These are phyloP conservation scores for Oreochromis aureus DNA, from an alignment of 2,113 vertebrate species.

Conservation along the genomic window DNA sequence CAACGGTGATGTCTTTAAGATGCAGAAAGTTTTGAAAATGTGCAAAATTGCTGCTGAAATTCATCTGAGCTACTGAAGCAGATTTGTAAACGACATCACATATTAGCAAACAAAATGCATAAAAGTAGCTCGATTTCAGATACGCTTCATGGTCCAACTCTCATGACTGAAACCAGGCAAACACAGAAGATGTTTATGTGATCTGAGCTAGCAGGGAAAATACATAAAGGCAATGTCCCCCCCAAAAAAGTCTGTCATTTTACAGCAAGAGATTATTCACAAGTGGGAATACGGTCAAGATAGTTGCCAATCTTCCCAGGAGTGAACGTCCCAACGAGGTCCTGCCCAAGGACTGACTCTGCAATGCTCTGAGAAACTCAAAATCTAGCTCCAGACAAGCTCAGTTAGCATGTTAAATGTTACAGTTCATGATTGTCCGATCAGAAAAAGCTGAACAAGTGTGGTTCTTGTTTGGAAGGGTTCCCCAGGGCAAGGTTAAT, in stretches of 20 bases:
- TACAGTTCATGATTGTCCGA: neutral
- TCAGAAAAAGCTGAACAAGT: neutral
- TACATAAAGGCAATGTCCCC: neutral
- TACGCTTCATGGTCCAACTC: neutral
- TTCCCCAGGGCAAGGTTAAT: neutral
- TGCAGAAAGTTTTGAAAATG: neutral
- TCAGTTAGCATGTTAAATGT: neutral
- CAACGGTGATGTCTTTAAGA: neutral
- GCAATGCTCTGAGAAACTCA: neutral
- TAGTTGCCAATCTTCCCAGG: accelerated
- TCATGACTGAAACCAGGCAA: neutral
- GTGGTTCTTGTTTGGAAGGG: neutral
- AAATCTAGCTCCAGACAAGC: neutral
- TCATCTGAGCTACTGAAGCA: neutral
- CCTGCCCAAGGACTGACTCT: neutral
- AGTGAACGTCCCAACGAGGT: neutral
- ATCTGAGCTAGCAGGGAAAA: neutral
- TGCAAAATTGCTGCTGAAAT: neutral
- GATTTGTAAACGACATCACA: accelerated
- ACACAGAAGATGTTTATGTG: neutral
- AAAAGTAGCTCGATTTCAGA: neutral
- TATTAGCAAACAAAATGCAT: neutral
- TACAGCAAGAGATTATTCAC: neutral
- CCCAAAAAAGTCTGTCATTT: neutral
- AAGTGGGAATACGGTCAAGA: neutral